Percentiles rank a stretch among this genome's conserved stretches.
phyloP scores from a whole-genome alignment of 2,888 invertebrate genomes.

The Notodonta dromedarius region DNA sequence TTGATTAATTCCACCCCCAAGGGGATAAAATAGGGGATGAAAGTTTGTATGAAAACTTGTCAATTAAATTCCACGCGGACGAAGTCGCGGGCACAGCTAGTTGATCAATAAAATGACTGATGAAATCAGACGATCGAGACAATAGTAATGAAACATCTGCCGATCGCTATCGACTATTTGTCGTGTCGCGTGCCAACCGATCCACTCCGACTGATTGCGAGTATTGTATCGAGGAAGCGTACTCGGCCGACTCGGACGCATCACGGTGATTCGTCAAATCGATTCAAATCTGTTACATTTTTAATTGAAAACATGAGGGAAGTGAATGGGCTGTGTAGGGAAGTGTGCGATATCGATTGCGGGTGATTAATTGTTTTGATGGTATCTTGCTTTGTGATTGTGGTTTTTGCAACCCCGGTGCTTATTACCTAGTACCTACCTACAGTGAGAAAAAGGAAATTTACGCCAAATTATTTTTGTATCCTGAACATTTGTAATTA shows the following conservation, averaged over 20 bases:
- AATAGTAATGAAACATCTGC: conserved; percentile 60
- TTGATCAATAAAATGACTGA: conserved; percentile 23
- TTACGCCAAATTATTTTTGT: no score
- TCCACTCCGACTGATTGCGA: conserved; percentile 54
- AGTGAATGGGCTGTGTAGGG: conserved; percentile 45
- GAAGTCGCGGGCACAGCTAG: no score
- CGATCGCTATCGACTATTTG: conserved; percentile 65
- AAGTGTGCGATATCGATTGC: conserved; percentile 55
- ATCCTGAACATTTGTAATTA: no score
- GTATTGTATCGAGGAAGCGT: conserved; percentile 62
- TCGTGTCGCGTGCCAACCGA: conserved; percentile 62
- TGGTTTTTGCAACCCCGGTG: neutral
- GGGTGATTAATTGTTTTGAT: conserved; percentile 59
- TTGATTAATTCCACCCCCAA: no score
- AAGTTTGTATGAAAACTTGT: no score
- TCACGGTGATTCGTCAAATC: conserved; percentile 74
- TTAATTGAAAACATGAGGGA: conserved; percentile 62
- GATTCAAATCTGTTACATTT: conserved; percentile 66
- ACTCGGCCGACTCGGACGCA: conserved; percentile 33
- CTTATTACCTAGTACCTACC: neutral
- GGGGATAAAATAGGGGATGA: no score
- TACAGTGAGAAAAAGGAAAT: no score
- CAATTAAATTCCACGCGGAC: no score
- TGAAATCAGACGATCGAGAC: conserved; percentile 17
- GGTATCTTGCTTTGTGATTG: conserved; percentile 30